Conservation (phyloP, 2,797 vertebrate species). For the Glyptemys insculpta region DNA sequence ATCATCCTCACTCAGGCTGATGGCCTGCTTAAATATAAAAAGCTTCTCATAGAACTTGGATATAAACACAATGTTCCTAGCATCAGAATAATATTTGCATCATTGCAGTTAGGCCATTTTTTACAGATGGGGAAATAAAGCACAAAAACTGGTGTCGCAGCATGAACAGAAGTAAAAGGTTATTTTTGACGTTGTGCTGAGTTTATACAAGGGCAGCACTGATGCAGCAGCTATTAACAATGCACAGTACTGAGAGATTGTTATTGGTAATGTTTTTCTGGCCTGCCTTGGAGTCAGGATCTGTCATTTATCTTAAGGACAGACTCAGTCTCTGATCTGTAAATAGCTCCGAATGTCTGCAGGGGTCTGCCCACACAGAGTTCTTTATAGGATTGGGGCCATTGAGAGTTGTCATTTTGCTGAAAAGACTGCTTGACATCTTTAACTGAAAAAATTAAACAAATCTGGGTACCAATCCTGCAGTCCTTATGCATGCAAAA, state of each 20-base stretch:
- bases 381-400: constrained; percentile 23
- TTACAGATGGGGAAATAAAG: constrained; percentile 51
- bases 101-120: constrained; percentile 35
- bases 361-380: constrained; percentile 27
- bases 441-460: constrained; percentile 53
- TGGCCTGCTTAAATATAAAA: constrained; percentile 14
- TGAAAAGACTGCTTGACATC: constrained; percentile 49
- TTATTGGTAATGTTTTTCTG: constrained; percentile 32
- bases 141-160: constrained; percentile 21
- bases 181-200: constrained; percentile 29
- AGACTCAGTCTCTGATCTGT: constrained; percentile 43
- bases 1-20: constrained; percentile 29
- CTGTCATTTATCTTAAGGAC: constrained; percentile 50
- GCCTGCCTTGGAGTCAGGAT: constrained; percentile 34
- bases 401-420: constrained; percentile 42
- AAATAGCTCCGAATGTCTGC: constrained; percentile 57
- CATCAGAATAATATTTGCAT: constrained; percentile 14
- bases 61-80: constrained; percentile 26
- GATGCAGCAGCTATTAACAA: constrained; percentile 45
- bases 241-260: neutral
- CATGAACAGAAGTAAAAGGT: constrained; percentile 22
- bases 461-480: constrained; percentile 48
- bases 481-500: constrained; percentile 36
- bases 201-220: constrained; percentile 17
- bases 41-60: constrained; percentile 20